Evolutionary conservation across 2,113 vertebrate genomes (phyloP).

Genomic region (Leucosticte australis): DNA sequence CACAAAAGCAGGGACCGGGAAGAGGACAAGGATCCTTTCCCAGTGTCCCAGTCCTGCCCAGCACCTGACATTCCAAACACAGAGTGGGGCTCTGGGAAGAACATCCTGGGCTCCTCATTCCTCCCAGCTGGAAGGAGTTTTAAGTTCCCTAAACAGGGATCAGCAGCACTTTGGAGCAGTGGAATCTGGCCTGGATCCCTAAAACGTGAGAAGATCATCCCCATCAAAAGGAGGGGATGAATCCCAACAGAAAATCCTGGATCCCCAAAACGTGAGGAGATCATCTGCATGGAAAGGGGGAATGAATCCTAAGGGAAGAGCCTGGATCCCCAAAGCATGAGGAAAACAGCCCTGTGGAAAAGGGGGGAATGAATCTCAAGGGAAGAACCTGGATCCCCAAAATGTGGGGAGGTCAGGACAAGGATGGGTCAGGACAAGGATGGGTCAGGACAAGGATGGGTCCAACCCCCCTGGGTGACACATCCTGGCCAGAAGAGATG

Average conservation of each 20-base stretch:
- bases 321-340: rapidly evolving
- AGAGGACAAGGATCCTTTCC: not conserved
- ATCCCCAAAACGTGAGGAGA: rapidly evolving
- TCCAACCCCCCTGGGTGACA: not conserved
- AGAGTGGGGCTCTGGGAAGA: rapidly evolving
- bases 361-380: not conserved
- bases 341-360: rapidly evolving
- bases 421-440: rapidly evolving
- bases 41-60: not conserved
- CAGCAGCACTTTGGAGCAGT: not conserved
- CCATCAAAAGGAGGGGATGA: not conserved
- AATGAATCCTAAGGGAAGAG: not conserved
- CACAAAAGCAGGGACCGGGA: not conserved
- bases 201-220: not conserved
- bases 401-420: not conserved
- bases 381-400: not conserved
- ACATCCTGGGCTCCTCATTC: not conserved
- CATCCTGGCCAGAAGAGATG: not conserved
- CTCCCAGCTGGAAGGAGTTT: not conserved
- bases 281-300: rapidly evolving
- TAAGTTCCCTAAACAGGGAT: not conserved
- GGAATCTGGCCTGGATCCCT: not conserved
- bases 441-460: too few relatives aligned
- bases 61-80: rapidly evolving
- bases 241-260: not conserved